A percentile compares a stretch with the other conserved stretches of the same genome.
phyloP scores from a whole-genome alignment of 1,140 invertebrate species.

The Thalassaphorura encarpata region DNA sequence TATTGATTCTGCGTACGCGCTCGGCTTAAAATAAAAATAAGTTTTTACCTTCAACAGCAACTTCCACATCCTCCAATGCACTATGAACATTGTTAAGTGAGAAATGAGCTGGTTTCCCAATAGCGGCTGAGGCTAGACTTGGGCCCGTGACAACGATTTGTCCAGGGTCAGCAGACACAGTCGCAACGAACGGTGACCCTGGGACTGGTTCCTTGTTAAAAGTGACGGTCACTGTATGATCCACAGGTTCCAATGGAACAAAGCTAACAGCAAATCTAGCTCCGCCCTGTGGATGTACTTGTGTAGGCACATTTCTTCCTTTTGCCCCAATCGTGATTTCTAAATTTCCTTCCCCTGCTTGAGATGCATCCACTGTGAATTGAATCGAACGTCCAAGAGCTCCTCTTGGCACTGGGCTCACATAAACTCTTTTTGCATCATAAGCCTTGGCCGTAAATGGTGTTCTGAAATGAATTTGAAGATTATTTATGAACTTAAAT shows the following conservation, averaged over 20 bases:
- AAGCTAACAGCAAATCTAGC: constrained; percentile 65
- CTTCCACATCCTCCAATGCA: constrained; percentile 80
- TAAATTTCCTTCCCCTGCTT: constrained; percentile 94
- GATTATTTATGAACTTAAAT: neutral
- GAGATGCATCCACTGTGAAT: constrained; percentile 86
- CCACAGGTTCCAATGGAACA: constrained; percentile 80
- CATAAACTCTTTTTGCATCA: constrained; percentile 77
- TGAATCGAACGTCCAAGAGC: constrained; percentile 71
- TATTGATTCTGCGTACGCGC: too few species aligned
- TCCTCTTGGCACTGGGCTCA: constrained; percentile 71
- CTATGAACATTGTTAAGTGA: constrained; percentile 63
- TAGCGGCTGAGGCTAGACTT: constrained; percentile 54
- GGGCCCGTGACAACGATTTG: constrained; percentile 60
- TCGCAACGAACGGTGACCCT: constrained; percentile 68
- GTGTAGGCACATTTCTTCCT: constrained; percentile 88
- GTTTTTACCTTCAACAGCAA: constrained; percentile 79
- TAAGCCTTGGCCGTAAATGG: constrained; percentile 89
- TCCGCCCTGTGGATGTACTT: constrained; percentile 86
- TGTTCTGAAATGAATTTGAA: constrained; percentile 3
- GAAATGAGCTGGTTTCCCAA: constrained; percentile 60
- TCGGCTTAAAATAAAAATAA: neutral
- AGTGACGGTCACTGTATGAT: constrained; percentile 90
- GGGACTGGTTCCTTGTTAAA: constrained; percentile 81
- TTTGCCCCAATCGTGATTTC: constrained; percentile 93
- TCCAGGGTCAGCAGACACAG: constrained; percentile 56